Base-by-base conservation (phyloP, 2,888 invertebrate species). In the Subacronicta megacephala region DNA sequence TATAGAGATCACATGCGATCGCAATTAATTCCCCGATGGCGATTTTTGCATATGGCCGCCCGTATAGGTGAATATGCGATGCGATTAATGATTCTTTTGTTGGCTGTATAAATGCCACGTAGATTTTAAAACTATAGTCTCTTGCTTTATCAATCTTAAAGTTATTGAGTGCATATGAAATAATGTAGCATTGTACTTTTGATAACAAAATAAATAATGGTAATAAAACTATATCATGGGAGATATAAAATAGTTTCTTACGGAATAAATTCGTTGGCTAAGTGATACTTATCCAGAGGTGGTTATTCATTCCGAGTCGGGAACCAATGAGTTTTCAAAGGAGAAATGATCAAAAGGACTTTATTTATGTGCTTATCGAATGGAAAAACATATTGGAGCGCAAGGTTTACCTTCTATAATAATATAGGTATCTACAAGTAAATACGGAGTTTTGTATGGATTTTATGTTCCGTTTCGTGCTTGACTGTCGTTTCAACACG, bases 1-100 rank as follows among this genome's bases (percentile, higher is more conserved):
- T 33, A 49, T 36, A 49, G 42, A 59, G 70, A 61, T 76, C 60
- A 63, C 66, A 70, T 49, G 49, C 53, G 53, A 66, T 47, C 29
- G 54, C 52, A 72, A 69, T 75, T 60, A 65, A 64, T 66, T 61
- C 67, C 37, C 35, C 59, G 18, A 50, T 50, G 43, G 42, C 23
- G 42, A 50, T 62, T 72, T 72, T 71, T 66, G 31, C 47, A 56
- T 47, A 37, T 40, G 4, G 12, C 15, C 33, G 46, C 29, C 43
- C 38, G 40, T 43, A 36, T 42, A 26, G 7, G 18, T 10, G 26
- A 23, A 23, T 23, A 23, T n/a, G 43, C 20, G 20, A 41, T 51
- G n/a, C 6, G 23, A 44, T 56, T 42, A 38, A 56, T 20, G 13
- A 0, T 20, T 37, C 51, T 56, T 53, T 60, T 42, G n/a, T 29